These are phyloP conservation scores for Ormyrus labotus DNA, from an alignment of 2,888 invertebrate species.

Conservation along the genomic window DNA sequence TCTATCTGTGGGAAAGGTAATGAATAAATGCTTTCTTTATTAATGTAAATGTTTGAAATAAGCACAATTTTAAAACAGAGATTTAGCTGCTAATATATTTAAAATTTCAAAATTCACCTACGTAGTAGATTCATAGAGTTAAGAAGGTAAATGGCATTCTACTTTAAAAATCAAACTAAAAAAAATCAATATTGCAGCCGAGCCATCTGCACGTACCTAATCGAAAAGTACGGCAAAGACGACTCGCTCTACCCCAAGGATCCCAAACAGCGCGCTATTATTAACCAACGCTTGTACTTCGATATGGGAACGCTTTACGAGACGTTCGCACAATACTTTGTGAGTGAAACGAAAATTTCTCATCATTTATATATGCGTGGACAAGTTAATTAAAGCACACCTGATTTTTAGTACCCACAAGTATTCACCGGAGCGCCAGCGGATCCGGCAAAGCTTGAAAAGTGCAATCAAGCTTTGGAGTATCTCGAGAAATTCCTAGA, in stretches of 20 bases:
- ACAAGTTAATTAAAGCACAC: background rate
- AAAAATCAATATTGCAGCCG: constrained; percentile 76
- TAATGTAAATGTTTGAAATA: background rate
- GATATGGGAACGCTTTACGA: constrained; percentile 79
- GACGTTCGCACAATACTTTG: constrained; percentile 78
- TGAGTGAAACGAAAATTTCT: constrained; percentile 73
- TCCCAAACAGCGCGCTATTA: constrained; percentile 79
- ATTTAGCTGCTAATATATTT: background rate
- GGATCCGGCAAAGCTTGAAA: constrained; percentile 83
- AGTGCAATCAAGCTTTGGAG: constrained; percentile 82
- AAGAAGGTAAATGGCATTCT: too few species aligned
- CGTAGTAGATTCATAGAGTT: too few species aligned
- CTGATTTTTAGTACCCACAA: constrained; percentile 72
- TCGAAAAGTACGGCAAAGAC: constrained; percentile 81
- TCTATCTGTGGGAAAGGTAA: constrained; percentile 83
- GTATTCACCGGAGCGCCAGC: constrained; percentile 72
- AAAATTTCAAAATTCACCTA: background rate
- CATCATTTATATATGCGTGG: background rate
- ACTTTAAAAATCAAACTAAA: too few species aligned
- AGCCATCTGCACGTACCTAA: constrained; percentile 82
- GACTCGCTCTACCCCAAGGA: constrained; percentile 82
- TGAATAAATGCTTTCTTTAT: background rate
- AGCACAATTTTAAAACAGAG: background rate
- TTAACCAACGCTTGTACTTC: constrained; percentile 81
- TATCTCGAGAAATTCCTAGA: constrained; percentile 85